Evolutionary conservation across 1,140 invertebrate species (phyloP), one percentile per base, ranked within the genome.

Genomic region (Chymomyza costata): DNA sequence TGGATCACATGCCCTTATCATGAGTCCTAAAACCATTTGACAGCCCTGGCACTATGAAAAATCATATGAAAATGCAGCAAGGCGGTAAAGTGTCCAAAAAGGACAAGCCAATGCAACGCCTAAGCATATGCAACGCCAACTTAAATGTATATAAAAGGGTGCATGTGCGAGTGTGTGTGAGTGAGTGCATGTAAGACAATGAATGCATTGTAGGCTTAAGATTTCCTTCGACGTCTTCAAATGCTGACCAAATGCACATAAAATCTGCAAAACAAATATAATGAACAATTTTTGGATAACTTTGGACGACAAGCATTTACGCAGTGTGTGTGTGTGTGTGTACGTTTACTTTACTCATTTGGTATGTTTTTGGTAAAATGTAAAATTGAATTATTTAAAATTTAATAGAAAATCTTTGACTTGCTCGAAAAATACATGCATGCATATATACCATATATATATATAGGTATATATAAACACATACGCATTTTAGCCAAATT

Each of bases 331-430:
- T 46, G 34, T 55, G 47, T 51, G 47, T 54, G 50, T 50, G 39
- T 35, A 56, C 38, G 73, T 71, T 78, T 78, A 71, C 67, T 80
- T 68, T 80, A 81, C 73, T 78, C 73, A 78, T 78, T 78, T 78
- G 67, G 74, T 55, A 68, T 78, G 67, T 78, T 80, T 80, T 78
- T 67, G 74, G 67, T 58, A 78, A 71, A 80, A 78, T 78, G 73
- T 78, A 78, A 78, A 78, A 78, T 78, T 73, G 67, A 78, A 78
- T 78, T 78, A 78, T 78, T 78, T 81, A 78, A 78, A 78, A 73
- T 73, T 78, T 80, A 80, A 78, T 78, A 80, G 63, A 80, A 78
- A 78, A 80, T 80, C 73, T 78, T 78, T 78, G 66, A 71, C 73
- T 80, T 80, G 67, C 65, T 31, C 67, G 57, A 66, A 62, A 70